Percentiles rank a stretch among this genome's conserved stretches.
These are phyloP conservation scores for Brachionus calyciflorus DNA, from an alignment of 1,140 invertebrate genomes.

Conservation along the genomic window DNA sequence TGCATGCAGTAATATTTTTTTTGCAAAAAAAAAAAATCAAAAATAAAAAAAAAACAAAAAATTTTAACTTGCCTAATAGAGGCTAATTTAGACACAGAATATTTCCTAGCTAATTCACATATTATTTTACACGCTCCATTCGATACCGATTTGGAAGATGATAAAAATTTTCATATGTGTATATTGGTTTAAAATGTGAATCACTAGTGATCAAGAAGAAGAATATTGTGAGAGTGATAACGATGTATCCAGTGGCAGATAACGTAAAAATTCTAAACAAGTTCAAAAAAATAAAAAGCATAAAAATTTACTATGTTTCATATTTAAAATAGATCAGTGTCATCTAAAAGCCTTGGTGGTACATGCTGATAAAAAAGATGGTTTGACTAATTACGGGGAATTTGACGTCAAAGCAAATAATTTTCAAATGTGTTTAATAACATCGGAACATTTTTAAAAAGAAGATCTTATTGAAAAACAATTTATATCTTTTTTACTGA, in stretches of 20 bases:
- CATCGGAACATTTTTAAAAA: background rate
- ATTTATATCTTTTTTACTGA: background rate
- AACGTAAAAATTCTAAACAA: background rate
- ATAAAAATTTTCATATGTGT: background rate
- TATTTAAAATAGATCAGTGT: background rate
- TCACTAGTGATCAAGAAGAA: background rate
- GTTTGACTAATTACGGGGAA: background rate
- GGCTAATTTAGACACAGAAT: background rate
- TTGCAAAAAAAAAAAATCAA: too few species aligned
- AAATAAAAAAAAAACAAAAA: too few species aligned
- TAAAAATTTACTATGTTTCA: background rate
- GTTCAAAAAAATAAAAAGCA: background rate
- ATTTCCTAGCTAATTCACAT: background rate
- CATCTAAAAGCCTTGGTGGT: slow-evolving; percentile 17
- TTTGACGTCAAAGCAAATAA: background rate
- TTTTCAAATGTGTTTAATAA: slow-evolving; percentile 18
- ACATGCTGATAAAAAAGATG: background rate
- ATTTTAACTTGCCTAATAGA: too few species aligned
- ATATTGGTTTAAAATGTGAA: background rate
- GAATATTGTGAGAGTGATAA: background rate
- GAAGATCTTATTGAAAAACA: slow-evolving; percentile 4
- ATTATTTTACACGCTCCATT: background rate
- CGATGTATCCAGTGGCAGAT: too few species aligned
- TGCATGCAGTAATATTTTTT: too few species aligned
- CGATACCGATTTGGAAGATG: background rate